Evolutionary conservation across 2,113 vertebrate species (phyloP).

Genomic region (Amia ocellicauda): DNA sequence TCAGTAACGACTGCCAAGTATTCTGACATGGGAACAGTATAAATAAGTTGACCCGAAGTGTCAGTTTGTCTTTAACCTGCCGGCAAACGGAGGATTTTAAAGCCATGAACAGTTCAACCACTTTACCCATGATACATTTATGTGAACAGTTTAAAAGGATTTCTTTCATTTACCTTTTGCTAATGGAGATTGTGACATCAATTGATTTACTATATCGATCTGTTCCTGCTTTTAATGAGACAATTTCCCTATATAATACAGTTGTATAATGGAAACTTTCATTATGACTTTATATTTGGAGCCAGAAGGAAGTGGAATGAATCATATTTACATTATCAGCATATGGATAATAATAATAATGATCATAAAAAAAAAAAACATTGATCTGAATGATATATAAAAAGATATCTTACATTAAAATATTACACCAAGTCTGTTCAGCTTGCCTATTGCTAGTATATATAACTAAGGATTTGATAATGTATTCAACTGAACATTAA

Average conservation of each 20-base stretch:
- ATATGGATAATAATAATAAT: no score
- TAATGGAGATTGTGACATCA: constrained; percentile 47
- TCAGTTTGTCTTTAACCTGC: constrained; percentile 31
- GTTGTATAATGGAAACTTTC: constrained; percentile 54
- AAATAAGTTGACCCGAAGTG: not conserved
- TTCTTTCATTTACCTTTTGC: constrained; percentile 39
- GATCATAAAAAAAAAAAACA: no score
- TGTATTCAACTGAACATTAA: no score
- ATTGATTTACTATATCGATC: constrained; percentile 52
- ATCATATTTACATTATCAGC: no score
- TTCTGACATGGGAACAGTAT: not conserved
- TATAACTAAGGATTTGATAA: no score
- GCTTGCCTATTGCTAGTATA: no score
- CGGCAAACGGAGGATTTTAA: constrained; percentile 9
- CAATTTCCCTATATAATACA: constrained; percentile 52
- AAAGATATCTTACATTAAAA: no score
- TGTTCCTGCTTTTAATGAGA: constrained; percentile 33
- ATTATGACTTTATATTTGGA: constrained; percentile 44
- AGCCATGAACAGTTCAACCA: not conserved
- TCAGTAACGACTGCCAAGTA: not conserved
- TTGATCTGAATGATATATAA: no score
- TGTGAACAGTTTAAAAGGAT: constrained; percentile 34
- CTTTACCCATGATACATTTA: constrained; percentile 23
- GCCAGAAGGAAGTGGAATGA: constrained; percentile 38
- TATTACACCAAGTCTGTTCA: no score